Evolutionary conservation across 2,888 invertebrate species (phyloP).

Genomic region (Linnaemya vulpina): DNA sequence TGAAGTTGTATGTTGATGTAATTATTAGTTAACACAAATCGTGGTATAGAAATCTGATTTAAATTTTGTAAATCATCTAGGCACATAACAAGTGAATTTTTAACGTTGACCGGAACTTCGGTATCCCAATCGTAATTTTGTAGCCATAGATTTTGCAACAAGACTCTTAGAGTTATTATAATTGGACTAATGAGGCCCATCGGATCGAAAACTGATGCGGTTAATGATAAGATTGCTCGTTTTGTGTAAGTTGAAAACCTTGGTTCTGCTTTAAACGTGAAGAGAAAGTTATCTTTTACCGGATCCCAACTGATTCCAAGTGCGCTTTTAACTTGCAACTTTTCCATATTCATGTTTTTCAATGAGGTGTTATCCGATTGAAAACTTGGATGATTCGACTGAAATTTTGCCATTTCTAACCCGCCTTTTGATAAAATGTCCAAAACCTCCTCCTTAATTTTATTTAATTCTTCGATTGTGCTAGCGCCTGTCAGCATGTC

Average conservation of each 20-base stretch:
- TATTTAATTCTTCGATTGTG: too few species aligned
- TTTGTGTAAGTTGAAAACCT: constrained; percentile 19
- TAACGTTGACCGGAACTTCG: too few species aligned
- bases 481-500: too few species aligned
- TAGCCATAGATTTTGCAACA: constrained; percentile 31
- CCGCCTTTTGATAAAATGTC: too few species aligned
- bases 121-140: too few species aligned
- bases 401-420: too few species aligned
- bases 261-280: neutral
- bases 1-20: constrained; percentile 21
- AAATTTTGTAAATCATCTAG: neutral
- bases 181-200: constrained; percentile 23
- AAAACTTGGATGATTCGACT: too few species aligned
- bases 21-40: constrained; percentile 18
- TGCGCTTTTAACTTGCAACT: neutral
- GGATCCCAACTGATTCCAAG: constrained; percentile 1
- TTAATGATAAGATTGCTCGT: constrained; percentile 22
- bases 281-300: constrained; percentile 7
- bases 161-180: constrained; percentile 28
- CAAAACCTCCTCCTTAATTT: too few species aligned
- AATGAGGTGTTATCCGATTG: too few species aligned
- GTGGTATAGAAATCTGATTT: constrained; percentile 10
- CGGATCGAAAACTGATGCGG: constrained; percentile 32
- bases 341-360: too few species aligned
- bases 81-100: too few species aligned